Evolutionary conservation across 2,888 invertebrate genomes (phyloP), one percentile per base, ranked within the genome.

Genomic region (Bimastos eiseni): DNA sequence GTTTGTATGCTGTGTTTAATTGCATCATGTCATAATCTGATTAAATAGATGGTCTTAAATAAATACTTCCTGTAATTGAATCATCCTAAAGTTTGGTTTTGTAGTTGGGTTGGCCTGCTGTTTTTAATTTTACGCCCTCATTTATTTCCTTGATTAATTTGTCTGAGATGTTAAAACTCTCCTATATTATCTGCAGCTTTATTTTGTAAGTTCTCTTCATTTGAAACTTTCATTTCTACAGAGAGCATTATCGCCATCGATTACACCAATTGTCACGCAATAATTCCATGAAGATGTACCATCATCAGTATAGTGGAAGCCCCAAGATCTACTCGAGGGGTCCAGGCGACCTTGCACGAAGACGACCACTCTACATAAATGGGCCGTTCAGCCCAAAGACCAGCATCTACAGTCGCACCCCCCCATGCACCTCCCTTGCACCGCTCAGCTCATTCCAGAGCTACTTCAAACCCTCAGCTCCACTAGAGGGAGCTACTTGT

Each of bases 251-350:
- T 37, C 86, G 86, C 11, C 37, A 86, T 86, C 86, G 86, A 37
- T 36, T 86, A 36, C 34, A 36, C 36, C 86, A 86, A 86, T 21
- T 86, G 19, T 86, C 86, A 24, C 86, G 86, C 37, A 97, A 97
- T 94, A 97, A 97, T 95, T 97, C 97, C n/a, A 96, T 97, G 92
- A 96, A 96, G 93, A 96, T 96, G 44, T 95, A 95, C 91, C 93
- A 93, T 89, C 93, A 86, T 30, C 86, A 86, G 8, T 86, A 86
- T 24, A 86, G 86, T 36, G 86, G 86, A 36, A 86, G 86, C 36
- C 86, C 86, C 6, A 86, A 86, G 34, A 34, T 19, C 37, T 86
- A 86, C 86, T 86, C 37, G 6, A 37, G 86, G 34, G 86, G 86
- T 36, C 36, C 86, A 24, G 2, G 34, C n/a, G 86, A 86, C 24